Conservation (phyloP, 2,113 vertebrate genomes). For the Steatornis caripensis region DNA sequence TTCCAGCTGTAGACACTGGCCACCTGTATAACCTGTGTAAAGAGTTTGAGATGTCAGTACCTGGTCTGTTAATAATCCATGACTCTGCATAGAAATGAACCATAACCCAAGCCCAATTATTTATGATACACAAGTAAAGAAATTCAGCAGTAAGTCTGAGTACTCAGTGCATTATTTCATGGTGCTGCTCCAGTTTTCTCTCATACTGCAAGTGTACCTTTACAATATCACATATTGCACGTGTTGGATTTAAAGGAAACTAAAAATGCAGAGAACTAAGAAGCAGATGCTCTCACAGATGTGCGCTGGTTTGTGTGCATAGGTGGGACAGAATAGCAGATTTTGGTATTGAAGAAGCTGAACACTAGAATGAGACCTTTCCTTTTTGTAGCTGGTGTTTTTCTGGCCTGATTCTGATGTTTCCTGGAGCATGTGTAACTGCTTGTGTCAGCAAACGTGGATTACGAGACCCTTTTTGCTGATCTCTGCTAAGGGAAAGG, state of each 20-base stretch:
- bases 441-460: background rate
- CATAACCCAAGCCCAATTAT: background rate
- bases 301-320: background rate
- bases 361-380: background rate
- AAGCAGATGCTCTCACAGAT: background rate
- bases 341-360: background rate
- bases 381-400: background rate
- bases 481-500: background rate
- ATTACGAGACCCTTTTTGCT: background rate
- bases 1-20: background rate
- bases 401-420: background rate
- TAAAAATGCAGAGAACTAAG: background rate
- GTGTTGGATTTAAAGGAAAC: background rate
- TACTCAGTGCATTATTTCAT: background rate
- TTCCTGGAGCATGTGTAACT: background rate
- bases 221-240: background rate
- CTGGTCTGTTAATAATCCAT: fast-evolving
- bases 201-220: background rate
- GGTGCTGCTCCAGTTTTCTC: background rate
- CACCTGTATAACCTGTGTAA: background rate
- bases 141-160: background rate
- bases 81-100: background rate
- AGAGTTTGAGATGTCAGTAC: background rate
- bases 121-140: background rate
- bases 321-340: background rate